Base-by-base conservation (phyloP, 2,797 vertebrate genomes). In the Perdix hodgsoniae region DNA sequence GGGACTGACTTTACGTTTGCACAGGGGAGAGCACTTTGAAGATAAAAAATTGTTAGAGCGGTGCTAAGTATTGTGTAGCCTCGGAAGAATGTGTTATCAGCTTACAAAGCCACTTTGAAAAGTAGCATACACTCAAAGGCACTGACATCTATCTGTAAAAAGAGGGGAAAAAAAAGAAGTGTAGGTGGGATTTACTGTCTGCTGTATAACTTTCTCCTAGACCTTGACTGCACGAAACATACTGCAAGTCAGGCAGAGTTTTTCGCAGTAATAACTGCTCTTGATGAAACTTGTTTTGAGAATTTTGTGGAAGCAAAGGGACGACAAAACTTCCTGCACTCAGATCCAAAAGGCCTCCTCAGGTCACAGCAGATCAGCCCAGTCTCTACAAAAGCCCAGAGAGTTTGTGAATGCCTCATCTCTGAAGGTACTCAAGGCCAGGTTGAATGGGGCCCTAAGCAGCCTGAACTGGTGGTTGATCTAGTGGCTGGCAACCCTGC, bases 91-190 rank as follows among this genome's bases (percentile, higher is more conserved):
- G 79, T 92, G 89, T 95, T 95, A 96, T 61, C 95, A 91, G 77
- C 94, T 96, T 88, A 92, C 93, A 96, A 95, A 96, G 93, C 80
- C 71, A 74, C 87, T 95, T 96, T 96, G 94, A 96, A 95, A 96
- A 92, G 94, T 92, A 95, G 74, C 94, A 93, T 95, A 90, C 74
- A 92, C 83, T 92, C 87, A 90, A 92, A 94, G 87, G 72, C 94
- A 86, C 77, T 91, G 91, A 95, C 92, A 95, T 90, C 93, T 96
- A 85, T 88, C 93, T 95, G 85, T 88, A 82, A 96, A 88, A 89
- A 66, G 5, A 3, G 52, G 8, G 16, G 39, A 66, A 67, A 67
- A 50, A 37, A 56, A 71, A 45, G 22, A 84, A 75, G 56, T 73
- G 76, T 90, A 94, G 87, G 91, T 93, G 88, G 90, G 69, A 80